Conservation (phyloP, 2,797 vertebrate genomes). For the Phalanger gymnotis region DNA sequence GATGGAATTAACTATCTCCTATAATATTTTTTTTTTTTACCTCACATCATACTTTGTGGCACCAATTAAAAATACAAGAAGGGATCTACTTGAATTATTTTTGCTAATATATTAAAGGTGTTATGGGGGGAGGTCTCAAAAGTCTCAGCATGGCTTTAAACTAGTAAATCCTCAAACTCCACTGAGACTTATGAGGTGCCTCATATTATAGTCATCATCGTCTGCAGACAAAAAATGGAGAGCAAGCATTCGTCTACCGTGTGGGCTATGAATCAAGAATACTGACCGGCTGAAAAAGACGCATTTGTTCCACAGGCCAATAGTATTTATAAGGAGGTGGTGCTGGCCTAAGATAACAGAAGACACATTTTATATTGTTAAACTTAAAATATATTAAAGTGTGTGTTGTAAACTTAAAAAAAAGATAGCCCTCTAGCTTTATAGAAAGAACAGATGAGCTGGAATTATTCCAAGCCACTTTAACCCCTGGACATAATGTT, state of each 20-base stretch:
- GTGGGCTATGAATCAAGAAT: not conserved
- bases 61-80: not conserved
- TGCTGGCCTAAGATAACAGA: not conserved
- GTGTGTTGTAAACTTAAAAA: not conserved
- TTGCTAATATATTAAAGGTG: not conserved
- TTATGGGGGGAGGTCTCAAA: not conserved
- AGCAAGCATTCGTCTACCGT: not conserved
- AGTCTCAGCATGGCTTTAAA: not conserved
- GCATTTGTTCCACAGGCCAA: not conserved
- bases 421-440: slow-evolving; percentile 52
- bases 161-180: not conserved
- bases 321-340: not conserved
- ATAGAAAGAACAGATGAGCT: slow-evolving; percentile 43
- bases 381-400: not conserved
- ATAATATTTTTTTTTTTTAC: not conserved
- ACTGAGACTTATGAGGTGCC: not conserved
- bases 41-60: not conserved
- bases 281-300: not conserved
- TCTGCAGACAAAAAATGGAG: not conserved
- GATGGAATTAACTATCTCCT: not conserved
- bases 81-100: not conserved
- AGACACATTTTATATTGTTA: not conserved
- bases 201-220: not conserved
- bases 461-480: slow-evolving; percentile 74
- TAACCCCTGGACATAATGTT: slow-evolving; percentile 79